phyloP scores from a whole-genome alignment of 92 coral and sea anemone genomes.

The Pocillopora meandrina region DNA sequence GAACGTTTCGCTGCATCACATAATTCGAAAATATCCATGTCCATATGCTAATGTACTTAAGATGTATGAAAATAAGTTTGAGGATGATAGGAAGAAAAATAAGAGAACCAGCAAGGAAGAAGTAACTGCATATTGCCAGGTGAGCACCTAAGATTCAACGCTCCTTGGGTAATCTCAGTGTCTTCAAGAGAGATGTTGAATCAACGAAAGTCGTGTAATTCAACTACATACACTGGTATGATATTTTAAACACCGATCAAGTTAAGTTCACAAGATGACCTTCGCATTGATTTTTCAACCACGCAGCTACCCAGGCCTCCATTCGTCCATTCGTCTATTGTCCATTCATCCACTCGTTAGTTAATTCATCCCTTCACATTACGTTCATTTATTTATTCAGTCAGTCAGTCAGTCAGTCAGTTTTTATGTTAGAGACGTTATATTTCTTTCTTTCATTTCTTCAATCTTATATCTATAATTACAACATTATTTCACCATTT shows the following conservation, averaged over 20 bases:
- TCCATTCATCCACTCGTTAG: no score
- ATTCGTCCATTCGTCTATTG: not conserved
- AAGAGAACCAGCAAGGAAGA: constrained; percentile 17
- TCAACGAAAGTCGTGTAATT: no score
- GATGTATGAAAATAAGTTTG: constrained; percentile 50
- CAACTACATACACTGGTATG: no score
- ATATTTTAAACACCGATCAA: no score
- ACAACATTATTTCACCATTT: not conserved
- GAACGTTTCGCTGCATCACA: constrained; percentile 77
- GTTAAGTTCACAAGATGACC: not conserved
- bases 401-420: not conserved
- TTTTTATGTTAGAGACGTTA: not conserved
- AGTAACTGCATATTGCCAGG: constrained; percentile 51
- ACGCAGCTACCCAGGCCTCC: not conserved
- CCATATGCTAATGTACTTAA: constrained; percentile 56
- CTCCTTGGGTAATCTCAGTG: no score
- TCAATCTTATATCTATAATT: not conserved
- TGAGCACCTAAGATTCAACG: not conserved
- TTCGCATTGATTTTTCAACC: not conserved
- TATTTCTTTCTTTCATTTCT: not conserved
- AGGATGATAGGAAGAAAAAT: not conserved
- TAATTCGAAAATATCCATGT: constrained; percentile 62
- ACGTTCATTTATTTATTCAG: not conserved
- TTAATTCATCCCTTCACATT: no score
- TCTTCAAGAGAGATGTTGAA: no score